Conservation (phyloP, 2,113 vertebrate genomes). For the Uropsilus gracilis region DNA sequence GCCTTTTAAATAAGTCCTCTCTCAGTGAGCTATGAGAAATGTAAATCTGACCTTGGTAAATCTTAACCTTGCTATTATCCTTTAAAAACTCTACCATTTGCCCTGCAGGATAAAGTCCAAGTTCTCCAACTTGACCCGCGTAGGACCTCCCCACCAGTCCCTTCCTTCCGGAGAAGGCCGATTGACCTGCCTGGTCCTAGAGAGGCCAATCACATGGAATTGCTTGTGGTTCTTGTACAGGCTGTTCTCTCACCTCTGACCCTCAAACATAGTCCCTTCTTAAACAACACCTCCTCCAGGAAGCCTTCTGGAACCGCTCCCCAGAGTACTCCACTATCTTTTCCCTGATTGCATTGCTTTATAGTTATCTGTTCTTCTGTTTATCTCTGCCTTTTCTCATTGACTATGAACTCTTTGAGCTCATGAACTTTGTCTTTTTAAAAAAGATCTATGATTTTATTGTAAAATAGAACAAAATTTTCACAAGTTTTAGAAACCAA, state of each 20-base stretch:
- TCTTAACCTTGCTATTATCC: not conserved
- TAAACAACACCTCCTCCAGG: not conserved
- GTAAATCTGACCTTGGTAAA: constrained; percentile 15
- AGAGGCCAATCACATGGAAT: not conserved
- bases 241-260: not conserved
- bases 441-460: not conserved
- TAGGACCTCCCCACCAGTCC: not conserved
- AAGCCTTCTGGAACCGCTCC: not conserved
- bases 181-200: not conserved
- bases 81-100: constrained; percentile 2
- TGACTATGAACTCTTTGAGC: not conserved
- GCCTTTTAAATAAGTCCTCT: not conserved
- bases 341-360: not conserved
- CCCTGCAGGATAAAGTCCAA: not conserved
- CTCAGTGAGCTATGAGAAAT: not conserved
- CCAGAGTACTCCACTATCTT: not conserved
- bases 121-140: not conserved
- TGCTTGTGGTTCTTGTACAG: not conserved
- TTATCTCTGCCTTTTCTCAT: not conserved
- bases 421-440: not conserved
- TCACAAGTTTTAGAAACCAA: not conserved
- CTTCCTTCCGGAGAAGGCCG: not conserved
- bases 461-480: not conserved
- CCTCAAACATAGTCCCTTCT: not conserved
- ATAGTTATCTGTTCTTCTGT: not conserved